A percentile compares a stretch with the other conserved stretches of the same genome.
Conservation (phyloP, 2,797 vertebrate species). For the Aplochiton taeniatus region DNA sequence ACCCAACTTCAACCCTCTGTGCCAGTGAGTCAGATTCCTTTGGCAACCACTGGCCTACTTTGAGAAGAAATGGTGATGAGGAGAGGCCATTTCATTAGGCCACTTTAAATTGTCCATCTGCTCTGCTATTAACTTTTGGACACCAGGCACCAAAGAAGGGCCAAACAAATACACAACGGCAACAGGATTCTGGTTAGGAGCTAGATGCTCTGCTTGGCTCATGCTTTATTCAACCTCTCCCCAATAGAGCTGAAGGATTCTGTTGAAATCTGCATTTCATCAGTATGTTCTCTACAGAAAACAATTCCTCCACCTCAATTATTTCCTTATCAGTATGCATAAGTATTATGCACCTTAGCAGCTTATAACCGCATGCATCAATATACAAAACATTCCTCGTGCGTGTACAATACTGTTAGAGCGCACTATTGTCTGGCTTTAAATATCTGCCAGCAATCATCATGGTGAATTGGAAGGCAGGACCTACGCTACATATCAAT, state of each 20-base stretch:
- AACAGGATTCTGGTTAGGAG: slow-evolving; percentile 25
- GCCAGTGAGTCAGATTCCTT: slow-evolving; percentile 35
- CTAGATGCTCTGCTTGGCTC: too few relatives aligned
- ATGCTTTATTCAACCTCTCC: not conserved
- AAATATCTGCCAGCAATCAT: too few relatives aligned
- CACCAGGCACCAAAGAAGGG: slow-evolving; percentile 18
- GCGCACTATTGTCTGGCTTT: too few relatives aligned
- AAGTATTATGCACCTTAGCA: too few relatives aligned
- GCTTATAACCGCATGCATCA: too few relatives aligned
- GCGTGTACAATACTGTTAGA: slow-evolving; percentile 44
- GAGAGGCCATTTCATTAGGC: slow-evolving; percentile 60
- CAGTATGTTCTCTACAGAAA: too few relatives aligned
- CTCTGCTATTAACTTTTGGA: slow-evolving; percentile 29
- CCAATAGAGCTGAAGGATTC: not conserved
- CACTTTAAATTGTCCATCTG: slow-evolving; percentile 68
- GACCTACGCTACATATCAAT: slow-evolving; percentile 51
- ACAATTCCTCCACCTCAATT: too few relatives aligned
- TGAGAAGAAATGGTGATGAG: slow-evolving; percentile 51
- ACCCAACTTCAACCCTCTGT: not conserved
- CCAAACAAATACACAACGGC: slow-evolving; percentile 29
- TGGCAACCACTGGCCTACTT: slow-evolving; percentile 54
- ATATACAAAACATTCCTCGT: not conserved
- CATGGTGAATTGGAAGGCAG: slow-evolving; percentile 46
- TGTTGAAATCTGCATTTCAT: too few relatives aligned
- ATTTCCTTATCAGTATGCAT: too few relatives aligned